Evolutionary conservation across 2,113 vertebrate species (phyloP), one percentile per base, ranked within the genome.

Genomic region (Indicator maculatus): DNA sequence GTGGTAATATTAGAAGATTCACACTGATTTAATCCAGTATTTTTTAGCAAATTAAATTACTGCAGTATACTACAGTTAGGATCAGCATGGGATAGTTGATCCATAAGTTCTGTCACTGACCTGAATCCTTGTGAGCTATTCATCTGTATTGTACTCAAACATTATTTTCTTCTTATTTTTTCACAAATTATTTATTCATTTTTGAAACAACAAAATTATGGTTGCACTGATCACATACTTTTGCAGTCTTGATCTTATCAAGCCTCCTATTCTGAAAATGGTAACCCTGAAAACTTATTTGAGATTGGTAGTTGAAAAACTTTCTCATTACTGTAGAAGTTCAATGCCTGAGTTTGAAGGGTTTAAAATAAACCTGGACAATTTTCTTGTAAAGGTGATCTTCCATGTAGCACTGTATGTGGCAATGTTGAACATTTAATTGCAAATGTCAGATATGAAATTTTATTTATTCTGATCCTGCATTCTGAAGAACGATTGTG

Each of bases 21-120:
- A 17, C 12, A 73, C 67, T 88, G 1, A 56, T 77, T 86, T 90
- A 3, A 59, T 79, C 65, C 20, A 45, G 36, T 41, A 26, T 88
- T 52, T 94, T 94, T 77, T 86, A 73, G 21, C 5, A 90, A 90
- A 89, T 85, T 53, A 85, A 83, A 60, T 45, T 78, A 83, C 52
- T 83, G 5, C 6, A 39, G 5, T 50, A 8, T 72, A 16, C 13
- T 81, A 39, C 31, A 84, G 21, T 41, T 76, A 72, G 6, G 18
- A 73, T 59, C 26, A 77, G 69, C 11, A 16, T 24, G 8, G 58
- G n/a, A 70, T 2, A 41, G 18, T 11, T 39, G 16, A 50, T 5
- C 8, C 4, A 0, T 55, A 64, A 44, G 4, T 60, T 77, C 23
- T 88, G 59, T 27, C 27, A n/a, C 10, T 70, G 39, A 45, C n/a